A percentile compares a stretch with the other conserved stretches of the same genome.
Conservation (phyloP, 2,888 invertebrate genomes). For the Diloba caeruleocephala region DNA sequence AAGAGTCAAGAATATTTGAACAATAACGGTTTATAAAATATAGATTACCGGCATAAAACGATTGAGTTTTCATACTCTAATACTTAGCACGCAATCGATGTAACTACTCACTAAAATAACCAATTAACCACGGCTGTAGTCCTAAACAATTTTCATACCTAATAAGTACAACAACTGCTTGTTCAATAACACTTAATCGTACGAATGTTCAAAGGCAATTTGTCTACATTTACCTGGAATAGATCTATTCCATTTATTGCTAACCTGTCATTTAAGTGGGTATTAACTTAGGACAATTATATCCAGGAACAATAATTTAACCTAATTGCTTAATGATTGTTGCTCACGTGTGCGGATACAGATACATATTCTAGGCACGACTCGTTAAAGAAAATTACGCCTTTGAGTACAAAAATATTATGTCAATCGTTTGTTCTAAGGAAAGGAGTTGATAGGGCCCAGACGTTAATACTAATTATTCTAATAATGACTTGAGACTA, state of each 20-base stretch:
- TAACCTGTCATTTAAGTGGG: constrained; percentile 63
- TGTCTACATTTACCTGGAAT: constrained; percentile 63
- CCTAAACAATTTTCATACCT: constrained; percentile 45
- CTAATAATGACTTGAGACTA: constrained; percentile 67
- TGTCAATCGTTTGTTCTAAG: constrained; percentile 61
- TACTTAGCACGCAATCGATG: constrained; percentile 7
- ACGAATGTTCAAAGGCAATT: constrained; percentile 61
- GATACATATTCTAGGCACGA: constrained; percentile 66
- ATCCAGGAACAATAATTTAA: constrained; percentile 73
- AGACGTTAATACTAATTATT: constrained; percentile 64
- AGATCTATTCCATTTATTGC: constrained; percentile 68
- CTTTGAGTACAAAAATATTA: constrained; percentile 64
- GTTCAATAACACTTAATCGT: constrained; percentile 43
- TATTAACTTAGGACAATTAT: constrained; percentile 69
- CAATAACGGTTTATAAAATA: too few species aligned
- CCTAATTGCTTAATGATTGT: constrained; percentile 81
- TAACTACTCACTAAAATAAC: constrained; percentile 24
- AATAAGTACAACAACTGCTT: constrained; percentile 38
- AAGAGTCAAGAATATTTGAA: too few species aligned
- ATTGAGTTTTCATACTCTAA: constrained; percentile 18
- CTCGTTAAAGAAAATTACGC: constrained; percentile 70
- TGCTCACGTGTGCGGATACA: constrained; percentile 66
- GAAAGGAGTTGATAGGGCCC: constrained; percentile 54
- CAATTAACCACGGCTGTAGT: constrained; percentile 24
- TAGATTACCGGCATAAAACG: too few species aligned